These are phyloP conservation scores for Dioctria rufipes DNA, from an alignment of 2,888 invertebrate species.

Conservation along the genomic window DNA sequence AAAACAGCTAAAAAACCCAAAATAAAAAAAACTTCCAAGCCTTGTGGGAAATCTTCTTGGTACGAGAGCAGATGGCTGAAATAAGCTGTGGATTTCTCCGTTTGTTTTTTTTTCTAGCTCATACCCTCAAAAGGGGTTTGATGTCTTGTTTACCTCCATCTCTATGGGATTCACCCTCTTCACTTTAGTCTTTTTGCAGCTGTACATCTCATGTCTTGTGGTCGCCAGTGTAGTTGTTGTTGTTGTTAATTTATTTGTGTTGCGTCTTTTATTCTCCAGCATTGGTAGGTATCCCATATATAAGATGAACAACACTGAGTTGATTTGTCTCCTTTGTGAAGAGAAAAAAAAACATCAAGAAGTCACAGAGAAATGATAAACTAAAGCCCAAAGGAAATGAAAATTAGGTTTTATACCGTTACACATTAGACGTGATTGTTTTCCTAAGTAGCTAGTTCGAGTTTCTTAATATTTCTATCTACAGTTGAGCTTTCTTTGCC, in stretches of 20 bases:
- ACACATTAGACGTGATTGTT: slow-evolving; percentile 61
- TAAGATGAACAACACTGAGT: slow-evolving; percentile 16
- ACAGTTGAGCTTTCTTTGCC: too few species aligned
- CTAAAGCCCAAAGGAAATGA: slow-evolving; percentile 60
- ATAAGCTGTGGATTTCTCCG: slow-evolving; percentile 30
- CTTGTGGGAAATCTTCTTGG: slow-evolving; percentile 55
- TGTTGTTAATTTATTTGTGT: slow-evolving; percentile 44
- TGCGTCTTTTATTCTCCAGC: background rate
- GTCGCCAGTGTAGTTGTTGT: slow-evolving; percentile 7
- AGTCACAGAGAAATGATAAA: slow-evolving; percentile 59
- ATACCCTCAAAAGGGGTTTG: slow-evolving; percentile 29
- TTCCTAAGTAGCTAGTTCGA: slow-evolving; percentile 55
- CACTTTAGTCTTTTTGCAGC: slow-evolving; percentile 23
- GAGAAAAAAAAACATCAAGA: slow-evolving; percentile 31
- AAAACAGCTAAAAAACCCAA: slow-evolving; percentile 3
- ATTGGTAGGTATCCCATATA: background rate
- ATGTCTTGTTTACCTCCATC: slow-evolving; percentile 33
- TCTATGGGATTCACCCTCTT: slow-evolving; percentile 1
- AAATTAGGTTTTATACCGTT: slow-evolving; percentile 61
- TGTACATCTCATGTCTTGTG: background rate
- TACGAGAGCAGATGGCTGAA: slow-evolving; percentile 48
- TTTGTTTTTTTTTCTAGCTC: slow-evolving; percentile 18
- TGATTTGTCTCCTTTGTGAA: background rate
- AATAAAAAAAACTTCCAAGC: slow-evolving; percentile 27
- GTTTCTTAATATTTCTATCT: background rate